A percentile compares a stretch with the other conserved stretches of the same genome.
Conservation (phyloP, 35 echinoderm and acorn worm genomes). For the Patiria miniata region DNA sequence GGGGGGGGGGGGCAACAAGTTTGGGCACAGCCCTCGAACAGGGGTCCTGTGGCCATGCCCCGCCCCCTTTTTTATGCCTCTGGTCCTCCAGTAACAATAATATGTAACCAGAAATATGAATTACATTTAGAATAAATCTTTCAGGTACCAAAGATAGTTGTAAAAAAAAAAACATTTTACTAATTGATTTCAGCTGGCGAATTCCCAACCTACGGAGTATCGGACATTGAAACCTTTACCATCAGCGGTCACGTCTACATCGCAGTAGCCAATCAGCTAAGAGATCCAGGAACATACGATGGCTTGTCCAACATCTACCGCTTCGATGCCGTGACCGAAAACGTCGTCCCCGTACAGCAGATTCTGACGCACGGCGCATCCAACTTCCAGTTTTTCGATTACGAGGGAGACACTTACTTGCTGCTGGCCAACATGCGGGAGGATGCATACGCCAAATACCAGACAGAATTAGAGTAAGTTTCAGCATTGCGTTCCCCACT, state of each 20-base stretch:
- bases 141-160: no score
- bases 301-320: neutral
- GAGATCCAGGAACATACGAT: neutral
- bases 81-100: no score
- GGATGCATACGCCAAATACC: neutral
- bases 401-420: neutral
- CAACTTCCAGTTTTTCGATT: neutral
- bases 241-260: neutral
- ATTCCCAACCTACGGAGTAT: slow-evolving; percentile 6
- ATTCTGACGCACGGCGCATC: neutral
- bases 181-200: neutral
- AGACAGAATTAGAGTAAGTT: neutral
- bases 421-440: neutral
- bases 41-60: no score
- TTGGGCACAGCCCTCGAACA: no score
- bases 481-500: no score
- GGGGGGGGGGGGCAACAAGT: no score
- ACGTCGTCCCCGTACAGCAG: neutral
- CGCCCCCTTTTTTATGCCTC: no score
- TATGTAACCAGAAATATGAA: no score
- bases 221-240: neutral
- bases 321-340: neutral
- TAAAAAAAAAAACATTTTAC: no score
- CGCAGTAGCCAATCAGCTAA: slow-evolving; percentile 1
- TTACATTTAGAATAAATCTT: no score